Evolutionary conservation across 2,888 invertebrate genomes (phyloP).

Genomic region (Sarcophaga subvicina): DNA sequence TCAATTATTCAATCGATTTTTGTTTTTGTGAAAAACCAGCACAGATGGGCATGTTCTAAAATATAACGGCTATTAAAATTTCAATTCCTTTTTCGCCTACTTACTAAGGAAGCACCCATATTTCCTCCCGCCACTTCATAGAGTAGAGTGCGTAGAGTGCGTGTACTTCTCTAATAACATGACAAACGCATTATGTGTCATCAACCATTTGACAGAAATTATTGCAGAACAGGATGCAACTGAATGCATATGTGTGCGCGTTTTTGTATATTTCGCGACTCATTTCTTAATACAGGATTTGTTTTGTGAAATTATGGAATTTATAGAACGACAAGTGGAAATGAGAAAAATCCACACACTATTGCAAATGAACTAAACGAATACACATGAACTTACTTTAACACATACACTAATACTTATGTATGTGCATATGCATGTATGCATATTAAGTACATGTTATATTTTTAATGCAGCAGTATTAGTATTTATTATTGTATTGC

Average conservation of each 20-base stretch:
- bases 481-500: background rate
- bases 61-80: no score
- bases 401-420: background rate
- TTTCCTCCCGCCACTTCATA: background rate
- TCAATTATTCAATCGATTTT: no score
- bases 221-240: conserved; percentile 48
- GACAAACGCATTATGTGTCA: conserved; percentile 61
- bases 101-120: conserved; percentile 37
- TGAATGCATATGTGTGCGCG: background rate
- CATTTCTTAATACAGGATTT: background rate
- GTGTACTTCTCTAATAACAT: conserved; percentile 53
- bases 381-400: background rate
- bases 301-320: conserved; percentile 13
- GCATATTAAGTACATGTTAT: background rate
- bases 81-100: background rate
- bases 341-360: background rate
- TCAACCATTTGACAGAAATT: conserved; percentile 54
- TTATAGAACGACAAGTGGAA: background rate
- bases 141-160: background rate
- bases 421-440: background rate
- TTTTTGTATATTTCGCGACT: background rate
- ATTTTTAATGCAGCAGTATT: conserved; percentile 9
- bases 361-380: background rate
- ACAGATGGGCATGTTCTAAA: no score
- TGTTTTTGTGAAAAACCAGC: no score